Evolutionary conservation across 2,888 invertebrate species (phyloP), one percentile per base, ranked within the genome.

Genomic region (Ischnura elegans): DNA sequence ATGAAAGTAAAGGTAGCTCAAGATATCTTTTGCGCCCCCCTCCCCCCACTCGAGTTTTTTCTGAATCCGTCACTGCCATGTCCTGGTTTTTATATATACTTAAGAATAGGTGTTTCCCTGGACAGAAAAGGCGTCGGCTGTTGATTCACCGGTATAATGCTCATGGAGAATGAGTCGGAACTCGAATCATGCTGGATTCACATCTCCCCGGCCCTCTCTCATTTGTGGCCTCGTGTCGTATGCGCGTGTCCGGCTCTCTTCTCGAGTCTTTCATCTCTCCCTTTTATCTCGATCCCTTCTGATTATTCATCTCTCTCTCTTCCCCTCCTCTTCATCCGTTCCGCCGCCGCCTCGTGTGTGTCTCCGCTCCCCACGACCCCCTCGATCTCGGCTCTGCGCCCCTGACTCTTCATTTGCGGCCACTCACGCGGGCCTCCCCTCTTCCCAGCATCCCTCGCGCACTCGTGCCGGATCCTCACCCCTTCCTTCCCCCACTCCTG

Each of bases 381-480:
- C 43, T 43, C 46, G 21, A 43, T 42, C 85, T 21, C 43, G 51
- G 51, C 51, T 19, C 16, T 19, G 43, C 13, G 51, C n/a, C 19
- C 85, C 86, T 46, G 45, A 46, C 86, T 43, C 43, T n/a, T 86
- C 86, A 76, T 76, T 76, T 76, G n/a, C 25, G 76, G 76, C 76
- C 76, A 36, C 76, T 76, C 76, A n/a, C 61, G 25, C 61, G 61
- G n/a, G 8, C 10, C 8, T 36, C 76, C 55, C n/a, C 25, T n/a
- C 25, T 61, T 25, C 61, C 61, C 61, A 61, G 61, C 61, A 61
- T 61, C 61, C 61, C 61, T 61, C 61, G n/a, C 61, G 21, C 61
- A 1, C 25, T 61, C 61, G 8, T 16, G 61, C 19, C 16, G 2
- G 6, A 5, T 3, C 25, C 8, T 1, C 25, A 21, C 61, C 25